Evolutionary conservation across 2,113 vertebrate genomes (phyloP).

Genomic region (Trachemys scripta): DNA sequence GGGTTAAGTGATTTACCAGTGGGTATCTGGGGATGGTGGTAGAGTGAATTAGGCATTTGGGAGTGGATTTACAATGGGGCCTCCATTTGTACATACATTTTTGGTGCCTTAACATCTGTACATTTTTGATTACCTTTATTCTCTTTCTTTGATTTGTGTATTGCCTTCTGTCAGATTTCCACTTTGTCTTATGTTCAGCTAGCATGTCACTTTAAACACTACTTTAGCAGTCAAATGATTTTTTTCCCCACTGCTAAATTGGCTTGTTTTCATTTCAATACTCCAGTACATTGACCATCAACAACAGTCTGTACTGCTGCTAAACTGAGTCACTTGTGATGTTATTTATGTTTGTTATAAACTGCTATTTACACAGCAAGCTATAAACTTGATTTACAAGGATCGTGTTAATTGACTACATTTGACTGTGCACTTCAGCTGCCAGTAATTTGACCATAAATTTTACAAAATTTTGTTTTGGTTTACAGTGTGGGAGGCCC

Average conservation of each 20-base stretch:
- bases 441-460: slow-evolving; percentile 57
- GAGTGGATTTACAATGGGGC: fast-evolving
- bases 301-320: slow-evolving; percentile 18
- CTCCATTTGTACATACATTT: neutral
- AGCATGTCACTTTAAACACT: slow-evolving; percentile 30
- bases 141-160: neutral
- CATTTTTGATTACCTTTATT: neutral
- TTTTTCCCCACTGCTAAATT: slow-evolving; percentile 38
- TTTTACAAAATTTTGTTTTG: slow-evolving; percentile 55
- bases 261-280: slow-evolving; percentile 51
- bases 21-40: neutral
- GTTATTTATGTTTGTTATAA: slow-evolving; percentile 65
- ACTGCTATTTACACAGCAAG: slow-evolving; percentile 65
- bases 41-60: neutral
- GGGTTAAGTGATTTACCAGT: neutral
- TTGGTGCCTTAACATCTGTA: neutral
- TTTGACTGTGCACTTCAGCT: slow-evolving; percentile 55
- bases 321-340: slow-evolving; percentile 64
- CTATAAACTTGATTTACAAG: slow-evolving; percentile 65
- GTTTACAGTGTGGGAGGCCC: slow-evolving; percentile 33
- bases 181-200: slow-evolving; percentile 22
- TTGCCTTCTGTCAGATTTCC: neutral
- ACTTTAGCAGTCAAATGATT: slow-evolving; percentile 17
- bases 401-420: slow-evolving; percentile 66
- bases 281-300: slow-evolving; percentile 36